These are phyloP conservation scores for Hydrozoanthus tunicans DNA, from an alignment of 64 coral and sea anemone genomes.

Conservation along the genomic window DNA sequence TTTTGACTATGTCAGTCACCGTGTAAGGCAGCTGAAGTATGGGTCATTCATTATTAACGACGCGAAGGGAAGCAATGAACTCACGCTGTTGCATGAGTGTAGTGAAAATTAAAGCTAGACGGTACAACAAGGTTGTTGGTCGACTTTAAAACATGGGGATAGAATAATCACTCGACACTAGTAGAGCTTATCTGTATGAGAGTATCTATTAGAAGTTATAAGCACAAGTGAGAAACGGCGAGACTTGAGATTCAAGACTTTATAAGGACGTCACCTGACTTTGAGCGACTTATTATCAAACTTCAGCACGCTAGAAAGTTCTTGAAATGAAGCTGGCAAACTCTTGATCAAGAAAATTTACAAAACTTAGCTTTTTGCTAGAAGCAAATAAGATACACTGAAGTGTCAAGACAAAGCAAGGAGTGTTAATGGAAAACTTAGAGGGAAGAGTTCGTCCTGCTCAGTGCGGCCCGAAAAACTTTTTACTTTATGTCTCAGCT, in stretches of 20 bases:
- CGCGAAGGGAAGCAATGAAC: conserved; percentile 1
- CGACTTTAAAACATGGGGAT: background rate
- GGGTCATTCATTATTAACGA: background rate
- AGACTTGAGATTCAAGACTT: too few species aligned
- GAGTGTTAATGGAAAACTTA: conserved; percentile 24
- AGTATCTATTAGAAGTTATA: too few species aligned
- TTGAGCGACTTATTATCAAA: too few species aligned
- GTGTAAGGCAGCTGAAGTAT: background rate
- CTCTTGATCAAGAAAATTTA: too few species aligned
- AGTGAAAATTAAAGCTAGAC: background rate
- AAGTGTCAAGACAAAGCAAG: background rate
- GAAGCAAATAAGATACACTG: background rate
- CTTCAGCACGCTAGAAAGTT: too few species aligned
- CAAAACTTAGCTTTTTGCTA: background rate
- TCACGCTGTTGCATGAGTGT: background rate
- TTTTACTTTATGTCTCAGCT: conserved; percentile 28
- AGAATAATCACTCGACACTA: too few species aligned
- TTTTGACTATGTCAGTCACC: background rate
- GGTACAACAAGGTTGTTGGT: background rate
- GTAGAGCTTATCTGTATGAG: too few species aligned
- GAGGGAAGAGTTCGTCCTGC: conserved; percentile 41
- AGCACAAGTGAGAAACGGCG: too few species aligned
- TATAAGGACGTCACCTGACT: too few species aligned
- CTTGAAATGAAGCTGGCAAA: too few species aligned
- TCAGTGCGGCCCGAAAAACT: conserved; percentile 30